phyloP scores from a whole-genome alignment of 2,113 vertebrate genomes.

The Ailurus styani region DNA sequence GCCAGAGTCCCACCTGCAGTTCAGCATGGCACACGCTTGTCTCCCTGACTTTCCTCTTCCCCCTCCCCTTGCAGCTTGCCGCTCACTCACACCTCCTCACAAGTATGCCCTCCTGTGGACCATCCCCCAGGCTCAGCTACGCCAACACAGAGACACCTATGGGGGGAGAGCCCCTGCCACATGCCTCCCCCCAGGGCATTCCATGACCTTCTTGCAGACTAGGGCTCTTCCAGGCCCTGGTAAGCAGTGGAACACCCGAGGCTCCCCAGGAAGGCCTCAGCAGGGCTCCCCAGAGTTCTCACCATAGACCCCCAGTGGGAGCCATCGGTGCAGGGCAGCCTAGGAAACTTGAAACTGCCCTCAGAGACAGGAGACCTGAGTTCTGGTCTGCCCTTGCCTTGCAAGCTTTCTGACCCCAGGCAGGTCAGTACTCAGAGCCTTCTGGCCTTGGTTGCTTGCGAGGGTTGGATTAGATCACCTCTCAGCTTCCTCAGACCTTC shows the following conservation, averaged over 20 bases:
- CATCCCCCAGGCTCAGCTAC: neutral
- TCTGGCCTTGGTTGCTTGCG: neutral
- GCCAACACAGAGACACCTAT: neutral
- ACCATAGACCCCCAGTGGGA: neutral
- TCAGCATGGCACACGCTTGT: neutral
- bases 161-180: neutral
- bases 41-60: neutral
- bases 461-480: neutral
- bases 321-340: neutral
- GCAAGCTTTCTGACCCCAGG: neutral
- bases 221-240: neutral
- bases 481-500: neutral
- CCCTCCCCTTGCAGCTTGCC: neutral
- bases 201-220: neutral
- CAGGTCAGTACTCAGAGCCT: neutral
- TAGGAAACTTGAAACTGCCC: neutral
- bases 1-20: neutral
- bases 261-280: neutral
- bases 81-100: neutral
- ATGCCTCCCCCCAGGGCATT: neutral
- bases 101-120: neutral
- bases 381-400: neutral
- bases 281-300: neutral
- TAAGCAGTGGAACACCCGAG: conserved; percentile 5
- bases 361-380: neutral